Conservation (phyloP, 2,797 vertebrate species). For the Alca torda region DNA sequence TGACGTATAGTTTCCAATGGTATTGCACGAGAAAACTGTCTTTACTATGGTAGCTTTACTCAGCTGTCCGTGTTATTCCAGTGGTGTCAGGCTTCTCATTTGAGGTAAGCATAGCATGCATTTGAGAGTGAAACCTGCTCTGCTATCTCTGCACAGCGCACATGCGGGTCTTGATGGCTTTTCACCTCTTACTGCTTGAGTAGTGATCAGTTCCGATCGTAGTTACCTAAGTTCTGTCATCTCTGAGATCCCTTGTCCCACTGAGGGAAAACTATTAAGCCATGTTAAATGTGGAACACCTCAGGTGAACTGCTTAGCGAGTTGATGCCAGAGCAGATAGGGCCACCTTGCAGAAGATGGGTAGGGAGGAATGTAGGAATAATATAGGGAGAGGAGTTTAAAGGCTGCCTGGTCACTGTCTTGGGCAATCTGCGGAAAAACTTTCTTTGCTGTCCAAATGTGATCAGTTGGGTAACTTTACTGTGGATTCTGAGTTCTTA, state of each 20-base stretch:
- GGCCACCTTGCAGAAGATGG: background rate
- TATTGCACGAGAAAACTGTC: background rate
- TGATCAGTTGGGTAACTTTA: background rate
- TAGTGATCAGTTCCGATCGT: rapidly evolving
- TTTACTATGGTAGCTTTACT: background rate
- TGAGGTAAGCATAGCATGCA: background rate
- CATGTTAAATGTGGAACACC: background rate
- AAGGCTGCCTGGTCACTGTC: background rate
- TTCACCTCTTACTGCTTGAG: background rate
- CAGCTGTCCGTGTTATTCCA: background rate
- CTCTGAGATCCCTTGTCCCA: background rate
- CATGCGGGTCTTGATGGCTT: background rate
- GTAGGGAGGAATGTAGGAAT: background rate
- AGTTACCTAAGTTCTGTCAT: background rate
- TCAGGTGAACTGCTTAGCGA: background rate
- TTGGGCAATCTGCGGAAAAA: background rate
- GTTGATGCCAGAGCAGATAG: background rate
- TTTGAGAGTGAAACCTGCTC: background rate
- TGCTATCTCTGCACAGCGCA: background rate
- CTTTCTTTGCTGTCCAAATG: background rate
- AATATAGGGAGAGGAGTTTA: background rate
- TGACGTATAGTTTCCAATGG: background rate
- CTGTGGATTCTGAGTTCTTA: background rate
- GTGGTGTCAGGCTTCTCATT: background rate
- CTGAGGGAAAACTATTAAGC: background rate